A percentile compares a stretch with the other conserved stretches of the same genome.
Evolutionary conservation across 2,888 invertebrate genomes (phyloP).

Genomic region (Folsomia manolachei): DNA sequence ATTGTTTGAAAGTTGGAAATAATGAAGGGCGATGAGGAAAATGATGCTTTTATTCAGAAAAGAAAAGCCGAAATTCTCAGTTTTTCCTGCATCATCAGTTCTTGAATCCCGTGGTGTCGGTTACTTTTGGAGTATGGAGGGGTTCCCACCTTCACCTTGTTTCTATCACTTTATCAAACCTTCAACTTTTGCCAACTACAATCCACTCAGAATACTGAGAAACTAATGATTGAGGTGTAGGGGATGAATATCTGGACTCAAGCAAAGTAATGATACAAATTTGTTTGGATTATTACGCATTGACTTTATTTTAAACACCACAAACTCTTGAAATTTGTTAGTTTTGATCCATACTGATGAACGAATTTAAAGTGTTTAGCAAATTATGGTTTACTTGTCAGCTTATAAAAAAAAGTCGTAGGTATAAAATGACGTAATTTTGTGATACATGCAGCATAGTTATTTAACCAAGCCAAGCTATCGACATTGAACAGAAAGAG

Average conservation of each 20-base stretch:
- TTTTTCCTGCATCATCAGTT: not conserved
- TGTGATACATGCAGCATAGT: too few species aligned
- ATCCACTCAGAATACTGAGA: not conserved
- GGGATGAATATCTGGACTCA: not conserved
- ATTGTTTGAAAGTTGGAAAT: not conserved
- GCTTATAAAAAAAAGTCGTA: too few species aligned
- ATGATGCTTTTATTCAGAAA: not conserved
- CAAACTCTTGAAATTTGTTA: too few species aligned
- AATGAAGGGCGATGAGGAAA: not conserved
- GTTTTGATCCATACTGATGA: too few species aligned
- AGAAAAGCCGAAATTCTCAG: not conserved
- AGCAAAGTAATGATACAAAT: too few species aligned
- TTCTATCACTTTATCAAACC: not conserved
- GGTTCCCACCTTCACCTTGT: constrained; percentile 8
- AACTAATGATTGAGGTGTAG: not conserved
- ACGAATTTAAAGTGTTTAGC: too few species aligned
- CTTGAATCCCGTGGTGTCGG: constrained; percentile 26
- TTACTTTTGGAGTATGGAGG: constrained; percentile 27
- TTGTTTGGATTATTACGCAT: too few species aligned
- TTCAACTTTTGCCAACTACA: not conserved
- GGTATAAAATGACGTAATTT: too few species aligned
- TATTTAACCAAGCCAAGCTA: too few species aligned
- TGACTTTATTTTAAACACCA: too few species aligned
- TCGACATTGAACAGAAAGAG: too few species aligned
- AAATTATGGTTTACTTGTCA: too few species aligned